phyloP scores from a whole-genome alignment of 37 sponge, comb jelly and placozoan genomes.

The Chondrosia reniformis region DNA sequence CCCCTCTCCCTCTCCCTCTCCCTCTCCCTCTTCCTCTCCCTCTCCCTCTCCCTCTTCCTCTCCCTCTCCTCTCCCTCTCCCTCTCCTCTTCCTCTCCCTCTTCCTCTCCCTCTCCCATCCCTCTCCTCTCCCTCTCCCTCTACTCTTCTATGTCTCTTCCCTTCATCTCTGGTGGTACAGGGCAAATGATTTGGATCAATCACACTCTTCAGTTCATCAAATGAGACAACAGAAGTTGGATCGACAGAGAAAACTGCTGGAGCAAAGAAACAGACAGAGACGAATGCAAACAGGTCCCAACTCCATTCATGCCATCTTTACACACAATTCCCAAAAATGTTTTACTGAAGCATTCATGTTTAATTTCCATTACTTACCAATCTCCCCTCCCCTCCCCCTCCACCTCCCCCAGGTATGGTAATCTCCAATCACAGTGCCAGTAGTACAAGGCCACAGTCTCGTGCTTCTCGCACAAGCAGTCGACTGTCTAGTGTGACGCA shows the following conservation, averaged over 20 bases:
- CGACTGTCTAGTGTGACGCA: neutral
- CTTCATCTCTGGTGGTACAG: neutral
- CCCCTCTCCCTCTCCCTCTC: neutral
- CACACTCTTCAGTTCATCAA: neutral
- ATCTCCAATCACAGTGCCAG: conserved; percentile 8
- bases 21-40: neutral
- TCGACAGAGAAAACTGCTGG: conserved; percentile 39
- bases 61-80: neutral
- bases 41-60: neutral
- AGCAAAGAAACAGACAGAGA: conserved; percentile 52
- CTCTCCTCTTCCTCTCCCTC: neutral
- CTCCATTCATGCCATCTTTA: too few species aligned
- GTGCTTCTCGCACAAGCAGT: conserved; percentile 30
- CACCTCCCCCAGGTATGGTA: conserved; percentile 43
- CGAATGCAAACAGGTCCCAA: conserved; percentile 49
- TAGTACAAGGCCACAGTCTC: conserved; percentile 49
- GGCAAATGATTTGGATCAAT: too few species aligned
- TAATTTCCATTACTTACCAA: neutral
- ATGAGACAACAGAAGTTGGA: conserved; percentile 22
- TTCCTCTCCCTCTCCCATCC: too few species aligned
- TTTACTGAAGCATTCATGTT: too few species aligned
- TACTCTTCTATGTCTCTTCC: neutral
- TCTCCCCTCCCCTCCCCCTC: neutral
- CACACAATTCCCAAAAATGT: too few species aligned
- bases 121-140: neutral